Base-by-base conservation (phyloP, 2,797 vertebrate genomes). In the Labeo calbasu region DNA sequence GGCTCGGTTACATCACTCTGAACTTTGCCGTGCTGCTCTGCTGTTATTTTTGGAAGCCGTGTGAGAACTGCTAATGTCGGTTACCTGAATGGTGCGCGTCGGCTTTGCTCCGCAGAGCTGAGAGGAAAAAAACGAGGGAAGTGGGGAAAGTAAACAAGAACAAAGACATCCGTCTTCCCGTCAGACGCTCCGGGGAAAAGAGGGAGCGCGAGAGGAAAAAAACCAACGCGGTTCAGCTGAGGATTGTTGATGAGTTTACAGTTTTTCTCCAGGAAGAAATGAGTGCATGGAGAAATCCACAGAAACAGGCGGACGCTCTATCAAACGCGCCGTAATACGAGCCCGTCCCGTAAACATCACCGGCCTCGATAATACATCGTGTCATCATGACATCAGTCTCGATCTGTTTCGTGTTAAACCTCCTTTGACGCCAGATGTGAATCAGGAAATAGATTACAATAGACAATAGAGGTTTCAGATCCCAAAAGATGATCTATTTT, bases 1-100 rank as follows among this genome's bases (percentile, higher is more conserved):
- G 85, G 87, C 82, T 85, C n/a, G 2, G 90, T 93, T 91, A 92
- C 92, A 87, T 93, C 92, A 94, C 57, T 72, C 71, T 87, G 90
- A 91, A 88, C 89, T 88, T 80, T 87, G 84, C 85, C 25, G 40
- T 86, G 87, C 28, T 84, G 83, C 7, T 51, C 83, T 86, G 70
- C 85, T 89, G 91, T 92, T 91, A 89, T 89, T 91, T 90, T 87
- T 90, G 91, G 92, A 89, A 81, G 57, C 81, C 78, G 25, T 21
- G 77, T 59, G n/a, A 87, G 72, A 50, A 79, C n/a, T 50, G 53
- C 83, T 80, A 71, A 78, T 82, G 84, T 80, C 84, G 69, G 81
- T 86, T 88, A 91, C 90, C 91, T 93, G 90, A 89, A 90, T 61
- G 15, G 82, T 36, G 32, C 32, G 32, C 4, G 32, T 36, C 32